Conservation (phyloP, 2,113 vertebrate species). For the Oreochromis spilurus region DNA sequence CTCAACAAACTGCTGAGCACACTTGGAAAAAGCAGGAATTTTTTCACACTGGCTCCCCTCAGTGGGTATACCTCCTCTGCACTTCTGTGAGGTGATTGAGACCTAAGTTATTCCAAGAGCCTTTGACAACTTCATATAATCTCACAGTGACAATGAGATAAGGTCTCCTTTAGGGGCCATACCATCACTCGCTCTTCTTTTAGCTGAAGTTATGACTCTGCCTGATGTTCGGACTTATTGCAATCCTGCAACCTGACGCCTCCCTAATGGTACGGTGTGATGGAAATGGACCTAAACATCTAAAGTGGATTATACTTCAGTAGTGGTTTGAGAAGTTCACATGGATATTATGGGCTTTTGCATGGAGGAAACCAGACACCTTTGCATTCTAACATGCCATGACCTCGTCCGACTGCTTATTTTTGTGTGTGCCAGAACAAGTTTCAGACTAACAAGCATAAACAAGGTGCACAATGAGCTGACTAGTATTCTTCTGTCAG, state of each 20-base stretch:
- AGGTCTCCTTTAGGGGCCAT: not conserved
- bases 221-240: not conserved
- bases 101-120: not conserved
- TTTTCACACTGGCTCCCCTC: not conserved
- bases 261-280: not conserved
- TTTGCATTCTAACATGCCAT: not conserved
- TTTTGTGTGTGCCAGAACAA: not conserved
- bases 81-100: not conserved
- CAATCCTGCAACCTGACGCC: not conserved
- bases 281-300: not conserved
- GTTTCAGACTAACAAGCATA: not conserved
- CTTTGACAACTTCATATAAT: not conserved
- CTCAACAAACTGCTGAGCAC: not conserved
- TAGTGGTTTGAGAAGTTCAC: not conserved
- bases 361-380: not conserved
- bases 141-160: not conserved
- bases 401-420: not conserved
- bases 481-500: not conserved
- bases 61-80: not conserved
- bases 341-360: not conserved
- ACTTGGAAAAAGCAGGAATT: not conserved
- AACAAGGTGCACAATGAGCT: not conserved
- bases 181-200: not conserved
- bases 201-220: not conserved
- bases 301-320: not conserved